Conservation (phyloP, 2,888 invertebrate genomes). For the Callinectes sapidus region DNA sequence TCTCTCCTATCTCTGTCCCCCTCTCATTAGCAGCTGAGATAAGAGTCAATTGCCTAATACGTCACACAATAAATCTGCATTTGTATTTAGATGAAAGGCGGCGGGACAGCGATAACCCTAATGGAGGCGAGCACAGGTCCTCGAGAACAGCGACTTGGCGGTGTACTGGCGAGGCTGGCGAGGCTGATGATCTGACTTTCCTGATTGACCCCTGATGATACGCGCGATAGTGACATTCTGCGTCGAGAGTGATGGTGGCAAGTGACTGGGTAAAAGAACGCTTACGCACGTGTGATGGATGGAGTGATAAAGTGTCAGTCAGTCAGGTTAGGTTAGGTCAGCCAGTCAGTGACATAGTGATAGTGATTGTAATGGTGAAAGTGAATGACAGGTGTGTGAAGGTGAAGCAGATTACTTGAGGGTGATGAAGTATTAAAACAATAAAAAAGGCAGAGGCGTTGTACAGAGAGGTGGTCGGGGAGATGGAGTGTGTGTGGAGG, state of each 20-base stretch:
- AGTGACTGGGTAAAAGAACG: background rate
- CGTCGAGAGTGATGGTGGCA: background rate
- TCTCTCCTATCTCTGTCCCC: background rate
- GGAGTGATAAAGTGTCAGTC: background rate
- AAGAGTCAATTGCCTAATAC: constrained; percentile 26
- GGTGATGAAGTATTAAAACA: background rate
- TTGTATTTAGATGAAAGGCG: constrained; percentile 9
- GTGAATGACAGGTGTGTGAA: constrained; percentile 16
- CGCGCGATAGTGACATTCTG: background rate
- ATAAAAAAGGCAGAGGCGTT: background rate
- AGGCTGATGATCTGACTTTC: background rate
- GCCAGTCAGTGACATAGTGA: background rate
- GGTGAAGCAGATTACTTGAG: background rate
- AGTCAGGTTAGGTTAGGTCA: background rate
- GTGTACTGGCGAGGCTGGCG: background rate
- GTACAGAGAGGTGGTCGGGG: background rate
- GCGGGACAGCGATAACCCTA: constrained; percentile 19
- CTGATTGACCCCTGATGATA: constrained; percentile 7
- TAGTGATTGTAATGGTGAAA: background rate
- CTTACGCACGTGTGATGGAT: too few species aligned
- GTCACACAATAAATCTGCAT: constrained; percentile 36
- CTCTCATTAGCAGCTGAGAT: constrained; percentile 28
- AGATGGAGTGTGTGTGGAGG: background rate
- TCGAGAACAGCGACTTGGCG: background rate
- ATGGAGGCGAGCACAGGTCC: background rate